Percentiles rank a stretch among this genome's conserved stretches.
phyloP scores from a whole-genome alignment of 2,113 vertebrate species.

The Bombycilla garrulus region DNA sequence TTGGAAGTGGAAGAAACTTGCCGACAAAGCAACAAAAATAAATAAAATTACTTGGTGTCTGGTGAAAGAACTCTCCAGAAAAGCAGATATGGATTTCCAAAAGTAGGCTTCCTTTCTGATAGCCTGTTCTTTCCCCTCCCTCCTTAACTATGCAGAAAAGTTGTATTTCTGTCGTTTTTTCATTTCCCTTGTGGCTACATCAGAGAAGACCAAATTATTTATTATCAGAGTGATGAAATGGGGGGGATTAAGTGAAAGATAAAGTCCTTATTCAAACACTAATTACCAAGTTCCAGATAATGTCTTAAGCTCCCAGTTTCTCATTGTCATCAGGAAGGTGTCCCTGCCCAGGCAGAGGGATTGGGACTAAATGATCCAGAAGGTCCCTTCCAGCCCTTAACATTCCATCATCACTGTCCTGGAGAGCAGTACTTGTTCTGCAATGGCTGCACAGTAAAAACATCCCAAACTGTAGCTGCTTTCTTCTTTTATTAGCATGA shows the following conservation, averaged over 20 bases:
- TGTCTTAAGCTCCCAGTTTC: neutral
- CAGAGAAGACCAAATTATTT: neutral
- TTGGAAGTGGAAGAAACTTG: neutral
- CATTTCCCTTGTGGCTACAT: neutral
- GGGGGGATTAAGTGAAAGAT: neutral
- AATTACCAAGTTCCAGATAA: neutral
- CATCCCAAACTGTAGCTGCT: neutral
- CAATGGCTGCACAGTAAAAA: neutral
- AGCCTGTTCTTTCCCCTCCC: neutral
- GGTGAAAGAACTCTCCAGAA: neutral
- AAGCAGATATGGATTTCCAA: neutral
- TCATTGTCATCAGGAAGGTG: neutral
- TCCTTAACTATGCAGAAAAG: neutral
- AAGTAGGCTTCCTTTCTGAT: neutral
- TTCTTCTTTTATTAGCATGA: neutral
- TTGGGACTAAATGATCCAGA: neutral
- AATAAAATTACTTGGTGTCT: neutral
- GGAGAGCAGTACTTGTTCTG: neutral
- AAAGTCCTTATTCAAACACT: neutral
- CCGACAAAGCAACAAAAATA: neutral
- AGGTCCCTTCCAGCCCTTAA: neutral
- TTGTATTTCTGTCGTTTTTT: neutral
- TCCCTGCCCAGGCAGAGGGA: neutral
- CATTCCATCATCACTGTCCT: neutral
- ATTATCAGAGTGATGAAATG: neutral